Evolutionary conservation across 1,140 invertebrate species (phyloP).

Genomic region (Heliconius hewitsoni): DNA sequence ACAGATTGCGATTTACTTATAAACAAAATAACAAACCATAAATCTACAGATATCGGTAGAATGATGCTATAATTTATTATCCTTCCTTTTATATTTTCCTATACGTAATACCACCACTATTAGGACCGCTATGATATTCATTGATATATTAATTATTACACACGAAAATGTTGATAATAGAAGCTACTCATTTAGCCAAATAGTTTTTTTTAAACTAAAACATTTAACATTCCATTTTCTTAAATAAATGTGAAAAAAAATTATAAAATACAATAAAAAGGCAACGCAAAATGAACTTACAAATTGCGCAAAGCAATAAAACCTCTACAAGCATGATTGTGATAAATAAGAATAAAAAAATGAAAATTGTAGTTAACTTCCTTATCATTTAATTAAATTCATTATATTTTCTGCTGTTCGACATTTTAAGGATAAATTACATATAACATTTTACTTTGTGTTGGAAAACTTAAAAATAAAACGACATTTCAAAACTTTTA

Average conservation of each 20-base stretch:
- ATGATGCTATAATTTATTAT: background rate
- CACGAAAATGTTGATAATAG: background rate
- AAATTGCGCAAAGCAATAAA: conserved; percentile 15
- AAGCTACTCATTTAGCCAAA: background rate
- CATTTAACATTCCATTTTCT: background rate
- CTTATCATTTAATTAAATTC: conserved; percentile 35
- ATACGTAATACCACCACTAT: background rate
- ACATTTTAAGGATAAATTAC: background rate
- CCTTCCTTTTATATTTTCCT: background rate
- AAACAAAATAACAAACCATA: background rate
- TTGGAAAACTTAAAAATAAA: background rate
- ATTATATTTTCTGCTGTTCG: background rate
- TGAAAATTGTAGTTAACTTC: conserved; percentile 16
- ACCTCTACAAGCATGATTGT: conserved; percentile 25
- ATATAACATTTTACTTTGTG: background rate
- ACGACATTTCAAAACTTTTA: too few relatives aligned
- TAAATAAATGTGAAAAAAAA: background rate
- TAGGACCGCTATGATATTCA: background rate
- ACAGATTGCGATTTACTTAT: background rate
- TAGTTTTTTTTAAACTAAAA: background rate
- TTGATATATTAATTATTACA: background rate
- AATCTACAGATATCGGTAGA: background rate
- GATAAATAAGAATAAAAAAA: conserved; percentile 19
- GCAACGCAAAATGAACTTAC: conserved; percentile 16
- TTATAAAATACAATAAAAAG: background rate